Evolutionary conservation across 2,888 invertebrate species (phyloP), one percentile per base, ranked within the genome.

Genomic region (Chrysolina oricalcia): DNA sequence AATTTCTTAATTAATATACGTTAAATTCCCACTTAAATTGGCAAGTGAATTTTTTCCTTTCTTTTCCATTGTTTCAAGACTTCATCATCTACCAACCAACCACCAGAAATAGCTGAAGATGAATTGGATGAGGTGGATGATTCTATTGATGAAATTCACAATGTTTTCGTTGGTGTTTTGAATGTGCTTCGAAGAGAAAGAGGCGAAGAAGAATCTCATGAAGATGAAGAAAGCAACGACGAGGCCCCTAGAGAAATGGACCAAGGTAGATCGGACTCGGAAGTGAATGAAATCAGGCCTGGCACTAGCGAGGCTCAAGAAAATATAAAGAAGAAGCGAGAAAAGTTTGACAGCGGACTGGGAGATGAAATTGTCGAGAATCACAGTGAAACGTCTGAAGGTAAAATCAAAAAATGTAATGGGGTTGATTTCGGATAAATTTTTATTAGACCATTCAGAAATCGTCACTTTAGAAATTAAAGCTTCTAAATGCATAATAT

Each of bases 331-430:
- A 83, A 70, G 70, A 84, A 89, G 80, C 86, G 92, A 13, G 91
- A 92, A 85, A 93, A 93, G 87, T 87, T 92, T 63, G 93, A 93
- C 84, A 92, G 92, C 78, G 93, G 92, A 0, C 89, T 93, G 70
- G 92, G 91, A 0, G 92, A 92, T 59, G 87, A 88, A 84, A 87
- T 82, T 68, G 81, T 81, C 56, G 81, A 80, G 70, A 78, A 81
- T 70, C 81, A 81, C 70, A 74, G 76, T 71, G 74, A 75, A 66
- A 75, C 80, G 17, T 81, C 84, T 77, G 75, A 75, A 69, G 72
- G 72, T 56, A 66, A 75, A 40, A 13, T 68, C n/a, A 40, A 64
- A 80, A 82, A 72, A 80, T n/a, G n/a, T n/a, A n/a, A n/a, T n/a
- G n/a, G n/a, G n/a, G n/a, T n/a, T n/a, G n/a, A n/a, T n/a, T n/a